Evolutionary conservation across 2,797 vertebrate species (phyloP).

Genomic region (Avahi laniger): DNA sequence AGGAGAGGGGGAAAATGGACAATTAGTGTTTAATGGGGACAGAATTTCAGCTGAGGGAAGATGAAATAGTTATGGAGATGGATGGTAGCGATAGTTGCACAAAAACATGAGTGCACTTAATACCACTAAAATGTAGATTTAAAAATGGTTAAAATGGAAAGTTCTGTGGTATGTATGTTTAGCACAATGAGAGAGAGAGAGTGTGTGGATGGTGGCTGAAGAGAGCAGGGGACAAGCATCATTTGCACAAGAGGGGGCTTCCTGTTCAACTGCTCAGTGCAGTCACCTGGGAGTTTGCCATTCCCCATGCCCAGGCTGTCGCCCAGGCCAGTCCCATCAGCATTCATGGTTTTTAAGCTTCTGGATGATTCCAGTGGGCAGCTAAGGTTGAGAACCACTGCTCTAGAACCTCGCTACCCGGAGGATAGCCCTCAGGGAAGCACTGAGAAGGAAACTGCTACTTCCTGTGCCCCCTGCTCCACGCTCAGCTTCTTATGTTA

Average conservation of each 20-base stretch:
- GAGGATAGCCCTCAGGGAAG: neutral
- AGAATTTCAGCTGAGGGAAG: neutral
- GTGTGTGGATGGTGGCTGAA: neutral
- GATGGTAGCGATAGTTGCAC: neutral
- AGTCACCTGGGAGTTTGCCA: neutral
- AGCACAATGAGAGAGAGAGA: neutral
- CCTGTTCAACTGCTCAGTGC: accelerated
- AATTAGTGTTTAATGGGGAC: neutral
- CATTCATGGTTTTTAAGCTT: neutral
- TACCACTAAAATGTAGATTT: neutral
- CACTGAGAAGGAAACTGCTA: neutral
- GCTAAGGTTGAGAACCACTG: neutral
- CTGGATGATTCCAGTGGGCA: neutral
- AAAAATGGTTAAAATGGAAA: neutral
- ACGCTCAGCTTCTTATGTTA: neutral
- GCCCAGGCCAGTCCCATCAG: neutral
- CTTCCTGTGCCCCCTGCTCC: neutral
- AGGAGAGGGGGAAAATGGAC: too few relatives aligned
- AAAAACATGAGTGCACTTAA: accelerated
- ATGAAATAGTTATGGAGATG: neutral
- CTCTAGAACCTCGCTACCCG: neutral
- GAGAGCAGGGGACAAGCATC: too few relatives aligned
- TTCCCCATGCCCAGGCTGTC: accelerated
- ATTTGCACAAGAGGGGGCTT: accelerated
- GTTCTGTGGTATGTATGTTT: neutral